Evolutionary conservation across 2,797 vertebrate genomes (phyloP).

Genomic region (Botia kubotai): DNA sequence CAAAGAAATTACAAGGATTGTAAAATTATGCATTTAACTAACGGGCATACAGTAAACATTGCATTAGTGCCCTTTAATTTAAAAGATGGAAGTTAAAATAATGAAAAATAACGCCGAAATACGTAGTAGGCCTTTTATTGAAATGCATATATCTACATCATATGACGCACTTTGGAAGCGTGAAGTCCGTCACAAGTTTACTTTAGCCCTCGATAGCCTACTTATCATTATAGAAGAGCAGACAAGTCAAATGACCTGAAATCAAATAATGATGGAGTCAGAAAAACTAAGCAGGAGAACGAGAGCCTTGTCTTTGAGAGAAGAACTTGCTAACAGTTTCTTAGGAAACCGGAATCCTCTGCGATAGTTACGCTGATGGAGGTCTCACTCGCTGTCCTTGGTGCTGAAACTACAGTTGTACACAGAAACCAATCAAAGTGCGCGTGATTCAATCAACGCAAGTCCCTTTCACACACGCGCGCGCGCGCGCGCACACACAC

Average conservation of each 20-base stretch:
- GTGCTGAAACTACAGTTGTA: conserved; percentile 22
- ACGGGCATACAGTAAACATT: too few species aligned
- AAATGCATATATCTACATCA: neutral
- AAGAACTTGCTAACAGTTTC: neutral
- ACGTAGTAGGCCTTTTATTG: neutral
- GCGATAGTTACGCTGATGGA: neutral
- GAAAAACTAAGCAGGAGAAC: neutral
- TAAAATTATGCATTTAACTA: too few species aligned
- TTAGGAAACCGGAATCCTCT: neutral
- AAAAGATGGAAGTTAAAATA: too few species aligned
- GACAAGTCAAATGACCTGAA: conserved; percentile 38
- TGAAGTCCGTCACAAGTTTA: neutral
- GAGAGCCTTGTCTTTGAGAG: conserved; percentile 1
- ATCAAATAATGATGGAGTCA: conserved; percentile 39
- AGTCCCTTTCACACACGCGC: neutral
- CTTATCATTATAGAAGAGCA: conserved; percentile 3
- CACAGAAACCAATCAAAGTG: neutral
- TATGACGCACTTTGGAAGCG: neutral
- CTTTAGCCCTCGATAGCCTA: neutral
- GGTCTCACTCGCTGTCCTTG: conserved; percentile 13
- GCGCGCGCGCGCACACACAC: neutral
- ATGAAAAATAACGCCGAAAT: neutral
- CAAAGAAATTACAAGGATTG: too few species aligned
- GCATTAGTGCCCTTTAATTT: too few species aligned
- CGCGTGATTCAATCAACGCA: too few species aligned